Evolutionary conservation across 2,113 vertebrate genomes (phyloP), one percentile per base, ranked within the genome.

Genomic region (Cyprinodon variegatus): DNA sequence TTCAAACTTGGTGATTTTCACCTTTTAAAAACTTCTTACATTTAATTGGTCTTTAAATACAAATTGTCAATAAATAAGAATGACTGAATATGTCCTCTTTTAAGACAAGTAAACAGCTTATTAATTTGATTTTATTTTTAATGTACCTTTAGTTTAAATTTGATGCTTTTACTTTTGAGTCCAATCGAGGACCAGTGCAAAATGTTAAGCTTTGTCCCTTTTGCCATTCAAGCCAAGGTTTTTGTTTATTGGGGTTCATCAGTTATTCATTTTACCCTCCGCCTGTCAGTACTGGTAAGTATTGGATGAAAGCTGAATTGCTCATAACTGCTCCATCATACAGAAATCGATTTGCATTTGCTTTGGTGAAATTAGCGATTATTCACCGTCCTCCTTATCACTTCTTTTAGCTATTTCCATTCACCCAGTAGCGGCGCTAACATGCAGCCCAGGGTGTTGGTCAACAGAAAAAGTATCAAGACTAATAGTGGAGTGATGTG

Each of bases 261-360:
- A 15, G 60, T 71, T 69, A 68, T 17, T 57, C 17, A 61, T 68
- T 57, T 77, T 40, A 2, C 7, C 61, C 46, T 68, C 61, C 62
- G 20, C 14, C 3, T 76, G 1, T 43, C 64, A 39, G 72, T 48
- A 61, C 9, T 13, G 40, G 29, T 57, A 38, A 83, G 14, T 62
- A 60, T 72, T 57, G 29, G 68, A 76, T 60, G 39, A 43, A 77
- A 48, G 66, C 59, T 17, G 65, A 46, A 53, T 15, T 46, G 0
- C 70, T 83, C 48, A 65, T 72, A 79, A 77, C 65, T 66, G 9
- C 63, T 77, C 70, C 75, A 67, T 86, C 79, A 74, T 12, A 14
- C 3, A 66, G 15, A 74, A 79, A 86, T 86, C 83, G 53, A 88
- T 85, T 81, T 11, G 41, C 77, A 61, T 81, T 83, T 79, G 72